phyloP scores from a whole-genome alignment of 2,113 vertebrate genomes.

The Lophochroa leadbeateri region DNA sequence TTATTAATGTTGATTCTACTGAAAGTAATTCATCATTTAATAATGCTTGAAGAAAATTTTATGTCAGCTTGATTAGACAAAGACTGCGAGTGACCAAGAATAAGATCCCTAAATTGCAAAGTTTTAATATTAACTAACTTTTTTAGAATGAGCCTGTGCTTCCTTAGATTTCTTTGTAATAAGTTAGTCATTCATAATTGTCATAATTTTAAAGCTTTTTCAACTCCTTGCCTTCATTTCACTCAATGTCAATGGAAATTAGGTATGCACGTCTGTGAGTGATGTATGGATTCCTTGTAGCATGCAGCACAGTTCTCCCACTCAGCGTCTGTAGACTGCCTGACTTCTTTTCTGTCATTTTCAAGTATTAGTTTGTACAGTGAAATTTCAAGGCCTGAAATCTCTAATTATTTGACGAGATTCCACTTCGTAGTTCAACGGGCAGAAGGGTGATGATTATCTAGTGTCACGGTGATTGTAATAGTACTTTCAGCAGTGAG shows the following conservation, averaged over 20 bases:
- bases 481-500: neutral
- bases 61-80: neutral
- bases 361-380: neutral
- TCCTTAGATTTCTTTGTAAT: neutral
- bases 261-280: neutral
- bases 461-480: neutral
- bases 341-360: neutral
- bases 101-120: neutral
- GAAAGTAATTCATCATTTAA: neutral
- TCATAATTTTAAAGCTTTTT: neutral
- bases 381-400: neutral
- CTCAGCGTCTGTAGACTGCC: conserved; percentile 12
- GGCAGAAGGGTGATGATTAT: neutral
- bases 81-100: neutral
- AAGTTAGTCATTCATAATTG: neutral
- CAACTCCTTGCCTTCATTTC: neutral
- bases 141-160: neutral
- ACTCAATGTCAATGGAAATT: conserved; percentile 2
- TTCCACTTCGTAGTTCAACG: neutral
- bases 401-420: neutral
- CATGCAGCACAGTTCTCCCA: neutral
- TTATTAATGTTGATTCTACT: neutral
- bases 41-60: neutral
- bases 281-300: neutral
- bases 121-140: neutral